Evolutionary conservation across 2,113 vertebrate species (phyloP).

Genomic region (Sylvilagus bachmani): DNA sequence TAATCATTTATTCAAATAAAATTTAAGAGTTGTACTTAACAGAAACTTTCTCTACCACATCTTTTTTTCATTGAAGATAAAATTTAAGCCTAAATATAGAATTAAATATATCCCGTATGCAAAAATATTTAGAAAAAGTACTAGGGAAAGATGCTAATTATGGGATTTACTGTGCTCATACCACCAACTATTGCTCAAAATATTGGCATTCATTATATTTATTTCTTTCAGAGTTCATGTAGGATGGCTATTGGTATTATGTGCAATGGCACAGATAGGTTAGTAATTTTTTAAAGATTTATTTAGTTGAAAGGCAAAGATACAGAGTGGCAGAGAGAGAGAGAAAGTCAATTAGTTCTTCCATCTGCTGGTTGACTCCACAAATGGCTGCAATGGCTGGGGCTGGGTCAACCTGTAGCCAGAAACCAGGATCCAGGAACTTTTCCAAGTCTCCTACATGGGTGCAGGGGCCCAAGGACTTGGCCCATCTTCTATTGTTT

Average conservation of each 20-base stretch:
- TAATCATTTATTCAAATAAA: slow-evolving; percentile 36
- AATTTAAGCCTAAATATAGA: slow-evolving; percentile 27
- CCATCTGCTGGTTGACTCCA: no score
- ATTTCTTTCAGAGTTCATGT: slow-evolving; percentile 26
- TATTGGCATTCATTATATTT: slow-evolving; percentile 36
- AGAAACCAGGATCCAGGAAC: no score
- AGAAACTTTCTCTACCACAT: neutral
- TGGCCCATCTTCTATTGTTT: no score
- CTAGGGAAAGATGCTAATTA: slow-evolving; percentile 42
- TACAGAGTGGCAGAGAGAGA: no score
- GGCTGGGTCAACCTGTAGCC: no score
- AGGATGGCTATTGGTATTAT: neutral
- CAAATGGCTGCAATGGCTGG: no score
- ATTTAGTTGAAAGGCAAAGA: no score
- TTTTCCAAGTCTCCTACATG: no score
- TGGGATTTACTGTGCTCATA: neutral
- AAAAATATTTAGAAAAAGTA: slow-evolving; percentile 52
- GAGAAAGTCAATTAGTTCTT: no score
- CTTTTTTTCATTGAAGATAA: slow-evolving; percentile 35
- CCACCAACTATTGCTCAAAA: slow-evolving; percentile 10
- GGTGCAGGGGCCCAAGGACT: no score
- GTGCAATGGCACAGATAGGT: slow-evolving; percentile 38
- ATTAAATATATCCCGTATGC: slow-evolving; percentile 26
- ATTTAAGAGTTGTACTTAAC: slow-evolving; percentile 23
- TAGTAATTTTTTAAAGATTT: slow-evolving; percentile 6